These are phyloP conservation scores for Rhyacophila evoluta DNA, from an alignment of 2,888 invertebrate species.

Conservation along the genomic window DNA sequence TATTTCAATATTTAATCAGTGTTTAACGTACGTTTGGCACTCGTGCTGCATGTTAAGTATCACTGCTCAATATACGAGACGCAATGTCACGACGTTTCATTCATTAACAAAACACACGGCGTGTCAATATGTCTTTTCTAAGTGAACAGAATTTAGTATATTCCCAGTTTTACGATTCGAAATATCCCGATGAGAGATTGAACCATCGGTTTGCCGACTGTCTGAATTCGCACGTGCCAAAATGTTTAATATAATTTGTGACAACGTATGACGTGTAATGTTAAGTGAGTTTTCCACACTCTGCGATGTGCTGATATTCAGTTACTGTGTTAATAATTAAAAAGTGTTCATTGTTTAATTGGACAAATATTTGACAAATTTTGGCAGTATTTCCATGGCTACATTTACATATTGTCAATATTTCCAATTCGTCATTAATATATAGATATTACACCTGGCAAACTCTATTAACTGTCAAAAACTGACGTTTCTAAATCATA, in stretches of 20 bases:
- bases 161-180: neutral
- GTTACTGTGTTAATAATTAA: neutral
- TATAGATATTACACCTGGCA: no score
- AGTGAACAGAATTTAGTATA: neutral
- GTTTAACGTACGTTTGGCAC: no score
- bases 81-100: neutral
- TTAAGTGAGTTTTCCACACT: neutral
- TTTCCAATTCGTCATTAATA: no score
- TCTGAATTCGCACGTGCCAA: neutral
- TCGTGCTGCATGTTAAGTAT: neutral
- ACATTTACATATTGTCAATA: no score
- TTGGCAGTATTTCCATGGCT: no score
- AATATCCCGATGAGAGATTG: neutral
- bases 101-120: neutral
- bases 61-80: neutral
- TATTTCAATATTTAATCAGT: no score
- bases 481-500: no score
- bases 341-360: neutral
- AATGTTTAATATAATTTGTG: neutral
- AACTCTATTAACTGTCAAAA: no score
- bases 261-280: neutral
- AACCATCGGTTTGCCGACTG: neutral
- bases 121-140: neutral
- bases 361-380: no score
- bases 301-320: neutral